Evolutionary conservation across 2,113 vertebrate species (phyloP), one percentile per base, ranked within the genome.

Genomic region (Arvicanthis niloticus): DNA sequence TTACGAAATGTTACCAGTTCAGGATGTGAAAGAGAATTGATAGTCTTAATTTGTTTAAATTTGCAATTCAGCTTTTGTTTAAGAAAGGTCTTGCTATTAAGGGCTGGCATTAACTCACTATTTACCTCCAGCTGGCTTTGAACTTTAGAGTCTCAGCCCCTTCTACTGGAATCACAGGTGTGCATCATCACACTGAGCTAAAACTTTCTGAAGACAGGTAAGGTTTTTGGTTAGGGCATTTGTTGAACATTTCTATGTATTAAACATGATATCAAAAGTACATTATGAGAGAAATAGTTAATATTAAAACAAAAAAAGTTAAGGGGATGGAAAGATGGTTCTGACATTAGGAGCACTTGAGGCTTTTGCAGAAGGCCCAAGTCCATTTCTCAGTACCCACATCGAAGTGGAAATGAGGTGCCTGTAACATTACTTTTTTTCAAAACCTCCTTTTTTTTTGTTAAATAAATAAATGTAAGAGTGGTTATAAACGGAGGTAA

Each of bases 31-130:
- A 84, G n/a, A 76, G 45, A 86, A 73, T 70, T 76, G 40, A 77
- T 24, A 10, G 42, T 89, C 51, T 56, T 75, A 93, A 72, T n/a
- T 73, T 75, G 45, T 89, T 95, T 91, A 94, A 82, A 84, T 96
- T 93, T 91, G 9, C 24, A 76, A 67, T 40, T 31, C 34, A 67
- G 42, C 40, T 76, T 60, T 76, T 76, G 40, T 75, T 60, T 45
- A n/a, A 48, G 26, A 45, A 86, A 67, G 82, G 42, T 86, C 62
- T 68, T 86, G 62, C 42, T 86, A 37, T 34, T 48, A 13, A 48
- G 45, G 42, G 29, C 29, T 65, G 73, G 58, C 2, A 3, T 37
- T 65, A 56, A 72, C 65, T 53, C 65, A 16, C 3, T 19, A 2
- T 40, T 48, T 56, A 45, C 11, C 21, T 48, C 40, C 45, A 29